A percentile compares a stretch with the other conserved stretches of the same genome.
These are phyloP conservation scores for Paratrypauchen microcephalus DNA, from an alignment of 2,797 vertebrate species.

Conservation along the genomic window DNA sequence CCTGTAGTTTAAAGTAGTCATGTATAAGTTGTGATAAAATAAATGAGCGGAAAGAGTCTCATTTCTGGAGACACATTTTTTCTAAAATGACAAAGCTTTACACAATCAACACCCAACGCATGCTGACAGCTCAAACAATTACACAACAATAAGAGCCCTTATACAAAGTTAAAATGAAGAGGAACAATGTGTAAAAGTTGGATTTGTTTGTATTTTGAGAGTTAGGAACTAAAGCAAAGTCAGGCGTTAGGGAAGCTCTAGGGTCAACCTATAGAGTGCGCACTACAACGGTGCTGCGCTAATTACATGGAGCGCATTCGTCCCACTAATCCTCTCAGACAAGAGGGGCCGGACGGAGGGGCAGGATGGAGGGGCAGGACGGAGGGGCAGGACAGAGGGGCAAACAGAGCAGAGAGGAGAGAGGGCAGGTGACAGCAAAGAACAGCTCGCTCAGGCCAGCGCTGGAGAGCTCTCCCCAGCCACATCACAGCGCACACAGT, in stretches of 20 bases:
- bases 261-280: conserved; percentile 50
- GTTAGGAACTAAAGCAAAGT: conserved; percentile 6
- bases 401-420: conserved; percentile 15
- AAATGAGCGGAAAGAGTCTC: conserved; percentile 64
- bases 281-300: conserved; percentile 49
- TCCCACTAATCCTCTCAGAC: conserved; percentile 60
- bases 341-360: conserved; percentile 43
- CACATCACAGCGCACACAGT: neutral
- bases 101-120: conserved; percentile 48
- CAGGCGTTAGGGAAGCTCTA: conserved; percentile 30
- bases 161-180: conserved; percentile 12
- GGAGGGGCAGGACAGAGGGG: neutral
- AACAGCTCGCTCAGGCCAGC: conserved; percentile 25
- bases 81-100: conserved; percentile 48
- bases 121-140: conserved; percentile 48
- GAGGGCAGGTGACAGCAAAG: conserved; percentile 18
- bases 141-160: conserved; percentile 40
- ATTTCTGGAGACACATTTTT: conserved; percentile 60
- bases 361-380: conserved; percentile 23
- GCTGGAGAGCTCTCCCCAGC: conserved; percentile 20
- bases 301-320: conserved; percentile 61
- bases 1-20: conserved; percentile 53
- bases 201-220: conserved; percentile 10
- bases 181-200: conserved; percentile 9
- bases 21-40: conserved; percentile 65